Evolutionary conservation across 2,797 vertebrate genomes (phyloP), one percentile per base, ranked within the genome.

Genomic region (Sorex maritimensis): DNA sequence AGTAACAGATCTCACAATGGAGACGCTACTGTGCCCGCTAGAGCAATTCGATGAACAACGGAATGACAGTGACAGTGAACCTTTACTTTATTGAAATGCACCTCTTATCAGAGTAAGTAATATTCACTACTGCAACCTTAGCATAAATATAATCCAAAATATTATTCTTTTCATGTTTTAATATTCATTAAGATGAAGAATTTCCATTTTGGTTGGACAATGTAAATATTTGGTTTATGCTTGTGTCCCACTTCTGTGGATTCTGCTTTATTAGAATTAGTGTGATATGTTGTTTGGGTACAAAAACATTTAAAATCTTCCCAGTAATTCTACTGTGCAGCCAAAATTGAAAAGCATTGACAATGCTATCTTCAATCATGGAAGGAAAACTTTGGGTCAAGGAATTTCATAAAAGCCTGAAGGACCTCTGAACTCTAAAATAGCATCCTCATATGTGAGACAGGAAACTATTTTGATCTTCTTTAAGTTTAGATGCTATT

Each of bases 301-400:
- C 81, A 83, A 96, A 21, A 26, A 65, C 34, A 68, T 5, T 91
- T 79, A 49, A 84, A 81, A 74, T 10, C 13, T 69, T 28, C 26
- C 13, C 28, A 81, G 19, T 72, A 41, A 90, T 79, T 74, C 41
- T 80, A 14, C 6, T 6, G 0, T 65, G 17, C 4, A 49, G 10
- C 52, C 61, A 81, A 84, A 28, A 80, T 26, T 52, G 61, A 61
- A 2, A 88, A 72, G 17, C 6, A 63, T 6, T 65, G 34, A 81
- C n/a, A 71, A 93, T 63, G 19, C 14, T 17, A 63, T 78, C 26
- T 6, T 10, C 21, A 44, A 38, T 63, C 14, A 19, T 44, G 49
- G 17, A 91, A 72, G 3, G 38, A 71, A 74, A 65, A 23, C 46
- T 5, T 68, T 49, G 30, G 19, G 5, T 14, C 24, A 5, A 80